Conservation (phyloP, 2,113 vertebrate genomes). For the Chaetodon auriga region DNA sequence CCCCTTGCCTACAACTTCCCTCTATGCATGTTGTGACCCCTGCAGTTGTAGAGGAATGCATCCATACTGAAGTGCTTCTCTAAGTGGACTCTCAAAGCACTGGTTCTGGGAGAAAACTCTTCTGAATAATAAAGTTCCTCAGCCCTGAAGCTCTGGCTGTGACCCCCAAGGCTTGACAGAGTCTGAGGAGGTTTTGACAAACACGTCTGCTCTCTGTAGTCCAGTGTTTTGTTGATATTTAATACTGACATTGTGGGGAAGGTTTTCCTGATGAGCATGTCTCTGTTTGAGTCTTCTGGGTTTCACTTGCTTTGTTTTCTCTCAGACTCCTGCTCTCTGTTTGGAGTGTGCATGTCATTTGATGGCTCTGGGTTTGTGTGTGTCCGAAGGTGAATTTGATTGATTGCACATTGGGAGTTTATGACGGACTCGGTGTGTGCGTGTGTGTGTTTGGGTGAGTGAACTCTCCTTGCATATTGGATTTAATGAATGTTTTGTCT, state of each 20-base stretch:
- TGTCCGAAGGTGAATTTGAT: background rate
- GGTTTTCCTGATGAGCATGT: conserved; percentile 10
- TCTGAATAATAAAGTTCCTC: background rate
- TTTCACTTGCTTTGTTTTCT: conserved; percentile 43
- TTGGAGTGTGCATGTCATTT: conserved; percentile 61
- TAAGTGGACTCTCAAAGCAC: conserved; percentile 19
- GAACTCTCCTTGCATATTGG: background rate
- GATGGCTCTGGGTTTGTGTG: conserved; percentile 23
- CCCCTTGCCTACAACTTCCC: conserved; percentile 9
- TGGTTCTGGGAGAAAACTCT: conserved; percentile 49
- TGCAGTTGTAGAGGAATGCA: conserved; percentile 36
- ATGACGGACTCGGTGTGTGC: background rate
- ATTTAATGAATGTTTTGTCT: conserved; percentile 23
- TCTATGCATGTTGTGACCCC: conserved; percentile 43
- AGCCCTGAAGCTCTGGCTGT: background rate
- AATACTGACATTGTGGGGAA: background rate
- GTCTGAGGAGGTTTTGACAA: conserved; percentile 2
- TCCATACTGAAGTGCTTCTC: background rate
- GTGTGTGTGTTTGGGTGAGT: background rate
- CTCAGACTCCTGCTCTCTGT: conserved; percentile 49
- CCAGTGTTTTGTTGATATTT: background rate
- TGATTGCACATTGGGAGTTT: conserved; percentile 6
- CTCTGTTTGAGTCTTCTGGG: conserved; percentile 32
- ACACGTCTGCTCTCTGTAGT: background rate
- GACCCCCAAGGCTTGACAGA: background rate